Conservation (phyloP, 1,140 invertebrate genomes). For the Polypedilum pembai region DNA sequence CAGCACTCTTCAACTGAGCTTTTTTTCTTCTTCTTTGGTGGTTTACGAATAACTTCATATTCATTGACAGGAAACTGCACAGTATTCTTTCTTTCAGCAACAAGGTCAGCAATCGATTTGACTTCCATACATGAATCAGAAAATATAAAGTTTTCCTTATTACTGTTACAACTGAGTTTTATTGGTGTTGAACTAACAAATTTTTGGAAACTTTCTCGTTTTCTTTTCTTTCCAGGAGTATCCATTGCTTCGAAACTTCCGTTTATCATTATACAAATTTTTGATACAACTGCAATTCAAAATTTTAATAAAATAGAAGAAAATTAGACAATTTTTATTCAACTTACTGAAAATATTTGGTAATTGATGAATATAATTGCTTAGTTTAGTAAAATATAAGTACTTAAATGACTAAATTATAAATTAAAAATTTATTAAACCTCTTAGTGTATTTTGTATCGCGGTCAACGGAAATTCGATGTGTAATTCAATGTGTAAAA, state of each 20-base stretch:
- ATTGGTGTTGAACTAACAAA: slow-evolving; percentile 22
- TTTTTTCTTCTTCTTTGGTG: slow-evolving; percentile 40
- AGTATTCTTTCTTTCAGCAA: slow-evolving; percentile 11
- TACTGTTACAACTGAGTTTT: neutral
- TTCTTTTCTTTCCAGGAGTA: neutral
- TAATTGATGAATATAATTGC: too few relatives aligned
- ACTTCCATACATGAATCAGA: slow-evolving; percentile 36
- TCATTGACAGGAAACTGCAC: slow-evolving; percentile 35
- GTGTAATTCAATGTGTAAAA: neutral
- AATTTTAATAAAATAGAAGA: neutral
- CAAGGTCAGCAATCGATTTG: slow-evolving; percentile 39
- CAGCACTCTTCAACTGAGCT: slow-evolving; percentile 35
- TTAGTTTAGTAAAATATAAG: too few relatives aligned
- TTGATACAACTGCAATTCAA: neutral
- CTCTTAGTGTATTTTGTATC: neutral
- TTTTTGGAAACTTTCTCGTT: slow-evolving; percentile 3
- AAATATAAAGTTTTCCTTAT: neutral
- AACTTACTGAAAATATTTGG: too few relatives aligned
- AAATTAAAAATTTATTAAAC: too few relatives aligned
- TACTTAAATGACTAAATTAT: too few relatives aligned
- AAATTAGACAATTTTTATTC: neutral
- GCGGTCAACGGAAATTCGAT: neutral
- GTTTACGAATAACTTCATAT: slow-evolving; percentile 41
- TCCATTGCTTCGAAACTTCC: neutral
- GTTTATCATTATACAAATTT: neutral